These are phyloP conservation scores for Darevskia nairensis DNA, from an alignment of 2,797 vertebrate species.

Conservation along the genomic window DNA sequence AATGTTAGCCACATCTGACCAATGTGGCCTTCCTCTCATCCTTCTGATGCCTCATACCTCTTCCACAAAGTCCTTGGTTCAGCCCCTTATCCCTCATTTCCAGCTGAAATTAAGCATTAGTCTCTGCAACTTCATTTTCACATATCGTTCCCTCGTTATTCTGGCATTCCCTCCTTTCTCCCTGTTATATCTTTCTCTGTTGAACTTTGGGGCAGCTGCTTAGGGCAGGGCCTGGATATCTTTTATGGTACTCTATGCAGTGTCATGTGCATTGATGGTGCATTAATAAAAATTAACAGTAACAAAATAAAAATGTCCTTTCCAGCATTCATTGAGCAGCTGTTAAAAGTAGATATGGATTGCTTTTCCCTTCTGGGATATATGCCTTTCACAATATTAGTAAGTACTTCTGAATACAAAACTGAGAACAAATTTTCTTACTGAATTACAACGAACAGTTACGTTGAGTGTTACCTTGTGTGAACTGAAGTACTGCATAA, in stretches of 20 bases:
- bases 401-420: neutral
- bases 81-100: neutral
- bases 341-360: neutral
- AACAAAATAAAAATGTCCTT: neutral
- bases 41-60: neutral
- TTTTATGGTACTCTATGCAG: neutral
- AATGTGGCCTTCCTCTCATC: neutral
- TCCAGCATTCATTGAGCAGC: neutral
- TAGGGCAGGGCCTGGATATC: neutral
- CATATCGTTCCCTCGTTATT: neutral
- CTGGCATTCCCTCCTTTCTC: neutral
- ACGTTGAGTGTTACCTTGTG: slow-evolving; percentile 26
- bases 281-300: neutral
- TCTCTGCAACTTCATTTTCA: neutral
- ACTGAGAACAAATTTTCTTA: slow-evolving; percentile 20
- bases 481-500: slow-evolving; percentile 53
- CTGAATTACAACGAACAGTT: slow-evolving; percentile 7
- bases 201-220: neutral
- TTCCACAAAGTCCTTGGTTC: neutral
- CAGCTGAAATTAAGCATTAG: neutral
- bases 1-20: too few relatives aligned
- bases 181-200: neutral
- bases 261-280: neutral
- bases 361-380: slow-evolving; percentile 1
- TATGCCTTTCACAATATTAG: neutral